These are phyloP conservation scores for Callipepla californica DNA, from an alignment of 2,113 vertebrate species.

Conservation along the genomic window DNA sequence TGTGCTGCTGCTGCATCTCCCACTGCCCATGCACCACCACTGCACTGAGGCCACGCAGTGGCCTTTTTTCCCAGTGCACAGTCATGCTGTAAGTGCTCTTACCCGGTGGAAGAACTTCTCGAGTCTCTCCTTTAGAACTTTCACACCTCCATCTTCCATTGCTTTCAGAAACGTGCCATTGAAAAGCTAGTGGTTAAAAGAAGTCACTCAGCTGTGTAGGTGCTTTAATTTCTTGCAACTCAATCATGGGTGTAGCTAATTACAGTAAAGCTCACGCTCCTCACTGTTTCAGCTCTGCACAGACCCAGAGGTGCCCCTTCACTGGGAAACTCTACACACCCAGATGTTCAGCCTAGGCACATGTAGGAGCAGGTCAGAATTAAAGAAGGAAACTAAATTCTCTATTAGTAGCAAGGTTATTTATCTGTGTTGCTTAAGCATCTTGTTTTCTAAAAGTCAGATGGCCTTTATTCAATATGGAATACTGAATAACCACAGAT, in stretches of 20 bases:
- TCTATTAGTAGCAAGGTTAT: not conserved
- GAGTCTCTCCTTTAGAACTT: slow-evolving; percentile 91
- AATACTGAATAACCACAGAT: not conserved
- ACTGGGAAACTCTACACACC: not conserved
- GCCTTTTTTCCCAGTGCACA: not conserved
- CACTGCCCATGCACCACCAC: not conserved
- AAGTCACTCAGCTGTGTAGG: not conserved
- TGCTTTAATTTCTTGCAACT: not conserved
- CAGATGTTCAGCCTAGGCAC: not conserved
- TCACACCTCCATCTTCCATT: slow-evolving; percentile 92
- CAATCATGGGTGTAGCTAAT: not conserved
- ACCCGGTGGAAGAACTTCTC: slow-evolving; percentile 99
- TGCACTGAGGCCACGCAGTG: not conserved
- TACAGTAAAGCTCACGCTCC: not conserved
- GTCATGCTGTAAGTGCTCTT: slow-evolving; percentile 41
- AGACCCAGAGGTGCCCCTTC: not conserved
- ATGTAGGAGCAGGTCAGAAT: not conserved
- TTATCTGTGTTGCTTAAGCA: not conserved
- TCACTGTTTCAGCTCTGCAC: not conserved
- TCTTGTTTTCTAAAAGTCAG: not conserved
- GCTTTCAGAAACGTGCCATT: slow-evolving; percentile 92
- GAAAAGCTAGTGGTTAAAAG: slow-evolving; percentile 86
- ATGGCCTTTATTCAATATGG: not conserved
- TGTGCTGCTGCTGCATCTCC: not conserved
- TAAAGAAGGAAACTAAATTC: not conserved